These are phyloP conservation scores for Condylura cristata DNA, from an alignment of 2,113 vertebrate genomes.

Conservation along the genomic window DNA sequence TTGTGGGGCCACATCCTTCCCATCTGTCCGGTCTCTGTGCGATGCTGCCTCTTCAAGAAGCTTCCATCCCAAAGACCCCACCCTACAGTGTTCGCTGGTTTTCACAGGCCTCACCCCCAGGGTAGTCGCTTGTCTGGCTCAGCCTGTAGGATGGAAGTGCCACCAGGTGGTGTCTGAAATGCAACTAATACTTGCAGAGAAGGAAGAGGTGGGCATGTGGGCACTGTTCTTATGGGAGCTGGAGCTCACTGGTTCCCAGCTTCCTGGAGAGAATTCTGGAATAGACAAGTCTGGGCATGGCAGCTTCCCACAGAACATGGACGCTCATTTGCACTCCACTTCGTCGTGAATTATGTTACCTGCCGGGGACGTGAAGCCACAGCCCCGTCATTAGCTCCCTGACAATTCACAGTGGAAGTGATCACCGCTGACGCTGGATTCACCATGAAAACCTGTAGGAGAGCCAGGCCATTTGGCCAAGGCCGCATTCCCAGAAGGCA, in stretches of 20 bases:
- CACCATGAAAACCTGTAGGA: conserved; percentile 28
- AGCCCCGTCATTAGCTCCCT: conserved; percentile 9
- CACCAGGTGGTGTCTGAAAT: background rate
- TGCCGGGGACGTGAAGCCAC: background rate
- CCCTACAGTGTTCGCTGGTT: background rate
- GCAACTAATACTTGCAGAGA: background rate
- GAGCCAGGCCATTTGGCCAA: conserved; percentile 64
- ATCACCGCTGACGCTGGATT: background rate
- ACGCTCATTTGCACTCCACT: background rate
- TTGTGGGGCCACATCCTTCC: background rate
- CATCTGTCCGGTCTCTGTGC: background rate
- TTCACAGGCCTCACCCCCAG: background rate
- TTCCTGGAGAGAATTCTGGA: background rate
- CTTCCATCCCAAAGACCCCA: background rate
- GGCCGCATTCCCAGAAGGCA: background rate
- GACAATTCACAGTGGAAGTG: conserved; percentile 32
- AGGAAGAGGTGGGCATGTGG: background rate
- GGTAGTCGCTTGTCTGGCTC: background rate
- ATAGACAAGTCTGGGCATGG: fast-evolving
- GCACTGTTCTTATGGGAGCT: background rate
- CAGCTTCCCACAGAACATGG: background rate
- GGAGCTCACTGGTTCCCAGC: background rate
- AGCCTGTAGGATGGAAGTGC: too few relatives aligned
- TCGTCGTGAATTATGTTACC: conserved; percentile 5
- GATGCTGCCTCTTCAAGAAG: background rate